Conservation (phyloP, 2,888 invertebrate genomes). For the Coremacera marginata region DNA sequence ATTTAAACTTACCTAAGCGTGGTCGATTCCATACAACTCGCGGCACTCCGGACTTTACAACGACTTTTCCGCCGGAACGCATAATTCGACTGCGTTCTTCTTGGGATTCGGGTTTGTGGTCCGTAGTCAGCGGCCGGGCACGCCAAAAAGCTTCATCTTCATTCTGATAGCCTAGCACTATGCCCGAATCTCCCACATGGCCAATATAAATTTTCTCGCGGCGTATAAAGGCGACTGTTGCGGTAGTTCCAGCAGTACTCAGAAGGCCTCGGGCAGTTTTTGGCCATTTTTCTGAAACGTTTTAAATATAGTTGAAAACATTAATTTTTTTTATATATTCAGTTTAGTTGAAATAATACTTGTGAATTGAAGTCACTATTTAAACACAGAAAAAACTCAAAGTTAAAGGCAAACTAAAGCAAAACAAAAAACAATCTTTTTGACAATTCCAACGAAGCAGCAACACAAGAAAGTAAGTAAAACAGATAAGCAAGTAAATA, state of each 20-base stretch:
- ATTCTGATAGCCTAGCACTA: conserved; percentile 87
- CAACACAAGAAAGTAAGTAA: background rate
- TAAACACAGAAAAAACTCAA: background rate
- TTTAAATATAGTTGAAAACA: conserved; percentile 37
- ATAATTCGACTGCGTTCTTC: conserved; percentile 87
- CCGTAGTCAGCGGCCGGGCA: conserved; percentile 85
- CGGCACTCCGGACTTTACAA: conserved; percentile 86
- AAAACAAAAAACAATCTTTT: background rate
- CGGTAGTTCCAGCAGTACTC: conserved; percentile 97
- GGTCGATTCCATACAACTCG: conserved; percentile 98
- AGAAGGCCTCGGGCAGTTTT: conserved; percentile 94
- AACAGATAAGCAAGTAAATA: background rate
- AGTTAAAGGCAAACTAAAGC: background rate
- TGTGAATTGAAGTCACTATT: background rate
- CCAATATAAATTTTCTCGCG: conserved; percentile 95
- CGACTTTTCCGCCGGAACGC: conserved; percentile 82
- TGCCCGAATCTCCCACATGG: conserved; percentile 98
- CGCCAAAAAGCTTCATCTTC: conserved; percentile 81
- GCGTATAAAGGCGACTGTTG: conserved; percentile 94
- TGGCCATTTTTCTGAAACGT: conserved; percentile 89
- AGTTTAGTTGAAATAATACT: no score
- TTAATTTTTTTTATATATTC: no score
- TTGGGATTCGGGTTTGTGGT: conserved; percentile 94
- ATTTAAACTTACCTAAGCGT: conserved; percentile 73
- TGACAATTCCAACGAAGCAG: background rate